These are phyloP conservation scores for Gymnodraco acuticeps DNA, from an alignment of 2,797 vertebrate species.

Conservation along the genomic window DNA sequence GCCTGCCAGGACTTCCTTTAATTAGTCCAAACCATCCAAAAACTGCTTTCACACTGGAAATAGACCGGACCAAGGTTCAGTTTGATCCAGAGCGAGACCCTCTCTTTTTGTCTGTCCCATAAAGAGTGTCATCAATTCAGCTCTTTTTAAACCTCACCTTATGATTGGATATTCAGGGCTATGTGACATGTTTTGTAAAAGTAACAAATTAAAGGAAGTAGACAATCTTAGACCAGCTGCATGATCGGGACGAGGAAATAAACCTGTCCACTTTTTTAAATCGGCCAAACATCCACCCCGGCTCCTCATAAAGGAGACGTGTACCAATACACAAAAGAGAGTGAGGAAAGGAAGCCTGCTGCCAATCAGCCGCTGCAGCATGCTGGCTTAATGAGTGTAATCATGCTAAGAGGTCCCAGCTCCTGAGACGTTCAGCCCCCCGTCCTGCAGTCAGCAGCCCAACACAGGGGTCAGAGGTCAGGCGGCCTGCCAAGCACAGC, in stretches of 20 bases:
- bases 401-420: slow-evolving; percentile 79
- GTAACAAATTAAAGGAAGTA: slow-evolving; percentile 13
- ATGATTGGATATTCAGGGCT: neutral
- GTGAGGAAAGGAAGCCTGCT: slow-evolving; percentile 55
- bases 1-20: too few relatives aligned
- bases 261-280: slow-evolving; percentile 17
- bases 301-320: slow-evolving; percentile 31
- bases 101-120: too few relatives aligned
- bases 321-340: slow-evolving; percentile 31
- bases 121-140: neutral
- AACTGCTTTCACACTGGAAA: too few relatives aligned
- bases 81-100: too few relatives aligned
- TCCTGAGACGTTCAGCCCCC: slow-evolving; percentile 52
- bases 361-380: slow-evolving; percentile 66
- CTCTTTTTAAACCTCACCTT: neutral
- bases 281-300: neutral
- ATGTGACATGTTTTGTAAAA: slow-evolving; percentile 10
- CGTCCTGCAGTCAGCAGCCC: slow-evolving; percentile 55
- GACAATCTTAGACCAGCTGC: slow-evolving; percentile 1
- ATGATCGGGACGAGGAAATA: slow-evolving; percentile 22
- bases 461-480: slow-evolving; percentile 75
- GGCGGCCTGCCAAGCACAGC: slow-evolving; percentile 73
- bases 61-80: too few relatives aligned
- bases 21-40: too few relatives aligned
- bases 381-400: slow-evolving; percentile 73